Conservation (phyloP, 2,797 vertebrate genomes). For the Microtus californicus region DNA sequence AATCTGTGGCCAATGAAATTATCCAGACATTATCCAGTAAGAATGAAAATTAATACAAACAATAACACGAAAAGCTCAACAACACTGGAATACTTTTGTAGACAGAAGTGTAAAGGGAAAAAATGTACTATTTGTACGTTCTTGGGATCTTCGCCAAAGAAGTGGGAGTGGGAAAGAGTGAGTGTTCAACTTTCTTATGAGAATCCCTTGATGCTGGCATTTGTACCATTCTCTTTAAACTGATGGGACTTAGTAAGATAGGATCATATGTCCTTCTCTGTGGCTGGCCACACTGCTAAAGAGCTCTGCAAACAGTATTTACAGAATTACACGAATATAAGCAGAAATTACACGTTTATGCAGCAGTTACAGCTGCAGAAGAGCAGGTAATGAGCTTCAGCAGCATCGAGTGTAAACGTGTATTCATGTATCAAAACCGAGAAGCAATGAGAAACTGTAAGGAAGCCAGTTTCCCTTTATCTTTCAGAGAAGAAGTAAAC, state of each 20-base stretch:
- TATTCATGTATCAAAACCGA: background rate
- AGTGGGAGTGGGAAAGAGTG: background rate
- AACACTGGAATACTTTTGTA: background rate
- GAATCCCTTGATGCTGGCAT: background rate
- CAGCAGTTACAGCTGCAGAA: background rate
- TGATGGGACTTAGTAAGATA: background rate
- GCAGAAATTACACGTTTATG: background rate
- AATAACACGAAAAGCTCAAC: background rate
- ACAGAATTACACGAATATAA: background rate
- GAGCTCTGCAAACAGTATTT: background rate
- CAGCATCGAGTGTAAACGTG: rapidly evolving
- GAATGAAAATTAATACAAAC: background rate
- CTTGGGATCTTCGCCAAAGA: background rate
- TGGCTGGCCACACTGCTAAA: constrained; percentile 19
- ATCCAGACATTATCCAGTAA: constrained; percentile 42
- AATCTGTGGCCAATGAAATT: background rate
- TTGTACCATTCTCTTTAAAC: constrained; percentile 9
- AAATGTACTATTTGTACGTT: no score
- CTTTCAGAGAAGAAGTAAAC: constrained; percentile 39
- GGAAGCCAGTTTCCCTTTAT: background rate
- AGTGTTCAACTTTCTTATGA: background rate
- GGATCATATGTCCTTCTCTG: background rate
- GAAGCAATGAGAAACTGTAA: background rate
- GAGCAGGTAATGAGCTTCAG: background rate
- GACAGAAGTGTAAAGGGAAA: background rate